phyloP scores from a whole-genome alignment of 2,888 invertebrate species.

The Silvanus unidentatus region DNA sequence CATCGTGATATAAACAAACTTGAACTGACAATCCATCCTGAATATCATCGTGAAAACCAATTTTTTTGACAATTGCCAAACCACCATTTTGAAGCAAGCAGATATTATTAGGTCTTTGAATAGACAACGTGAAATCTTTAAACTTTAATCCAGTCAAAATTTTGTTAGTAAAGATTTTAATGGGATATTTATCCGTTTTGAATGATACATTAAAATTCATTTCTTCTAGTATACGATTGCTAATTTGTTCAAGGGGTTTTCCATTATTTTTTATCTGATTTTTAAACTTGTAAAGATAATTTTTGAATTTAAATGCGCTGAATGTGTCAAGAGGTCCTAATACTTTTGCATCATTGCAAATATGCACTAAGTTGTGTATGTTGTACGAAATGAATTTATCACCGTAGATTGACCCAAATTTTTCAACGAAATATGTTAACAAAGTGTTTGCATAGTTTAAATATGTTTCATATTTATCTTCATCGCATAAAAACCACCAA shows the following conservation, averaged over 20 bases:
- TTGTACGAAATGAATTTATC: constrained; percentile 15
- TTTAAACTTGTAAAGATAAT: constrained; percentile 16
- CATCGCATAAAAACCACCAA: constrained; percentile 3
- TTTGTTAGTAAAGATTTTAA: too few relatives aligned
- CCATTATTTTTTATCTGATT: constrained; percentile 13
- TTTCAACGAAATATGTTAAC: constrained; percentile 14
- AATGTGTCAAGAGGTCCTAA: constrained; percentile 7
- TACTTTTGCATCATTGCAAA: constrained; percentile 12
- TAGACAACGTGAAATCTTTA: too few relatives aligned
- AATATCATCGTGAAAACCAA: too few relatives aligned
- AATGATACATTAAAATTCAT: background rate
- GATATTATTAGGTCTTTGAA: too few relatives aligned
- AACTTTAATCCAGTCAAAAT: too few relatives aligned
- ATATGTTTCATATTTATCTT: background rate
- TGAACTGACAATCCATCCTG: too few relatives aligned
- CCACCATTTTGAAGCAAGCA: too few relatives aligned
- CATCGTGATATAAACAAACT: too few relatives aligned
- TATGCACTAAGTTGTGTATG: constrained; percentile 20
- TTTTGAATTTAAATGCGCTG: constrained; percentile 19
- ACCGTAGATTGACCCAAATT: constrained; percentile 17
- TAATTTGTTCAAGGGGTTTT: constrained; percentile 18
- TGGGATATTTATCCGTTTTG: background rate
- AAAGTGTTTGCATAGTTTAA: constrained; percentile 3
- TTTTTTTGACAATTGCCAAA: too few relatives aligned
- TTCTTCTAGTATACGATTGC: constrained; percentile 13